Conservation (phyloP, 1,140 invertebrate genomes). For the Zaprionus gabonicus region DNA sequence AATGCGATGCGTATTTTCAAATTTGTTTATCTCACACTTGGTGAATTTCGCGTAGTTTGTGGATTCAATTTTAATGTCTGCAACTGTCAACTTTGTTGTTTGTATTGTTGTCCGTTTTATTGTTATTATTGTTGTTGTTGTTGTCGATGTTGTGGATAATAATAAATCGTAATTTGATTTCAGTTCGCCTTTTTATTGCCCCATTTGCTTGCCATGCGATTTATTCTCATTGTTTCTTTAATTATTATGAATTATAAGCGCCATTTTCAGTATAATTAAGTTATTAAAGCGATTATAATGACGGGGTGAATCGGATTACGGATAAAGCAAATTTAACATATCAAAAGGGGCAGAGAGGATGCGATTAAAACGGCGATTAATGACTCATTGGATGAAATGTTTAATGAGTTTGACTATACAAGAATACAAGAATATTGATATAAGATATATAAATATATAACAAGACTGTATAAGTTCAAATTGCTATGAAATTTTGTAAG, state of each 20-base stretch:
- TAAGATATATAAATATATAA: background rate
- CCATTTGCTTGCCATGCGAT: conserved; percentile 10
- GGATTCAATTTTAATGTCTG: conserved; percentile 43
- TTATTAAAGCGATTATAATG: conserved; percentile 18
- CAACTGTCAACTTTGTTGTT: conserved; percentile 17
- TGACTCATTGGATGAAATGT: background rate
- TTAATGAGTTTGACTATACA: background rate
- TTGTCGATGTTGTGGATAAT: conserved; percentile 29
- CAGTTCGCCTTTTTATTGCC: conserved; percentile 10
- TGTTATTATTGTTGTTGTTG: background rate
- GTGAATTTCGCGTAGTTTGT: conserved; percentile 7
- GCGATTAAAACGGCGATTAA: background rate
- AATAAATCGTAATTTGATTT: conserved; percentile 29
- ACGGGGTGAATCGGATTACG: background rate
- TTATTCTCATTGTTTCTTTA: conserved; percentile 24
- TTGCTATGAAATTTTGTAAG: background rate
- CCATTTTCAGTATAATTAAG: conserved; percentile 7
- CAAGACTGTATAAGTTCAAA: background rate
- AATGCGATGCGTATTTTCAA: conserved; percentile 22
- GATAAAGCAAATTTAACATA: background rate
- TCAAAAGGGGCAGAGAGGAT: background rate
- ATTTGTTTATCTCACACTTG: conserved; percentile 20
- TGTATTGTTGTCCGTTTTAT: background rate
- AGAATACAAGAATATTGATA: background rate
- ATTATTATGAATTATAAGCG: conserved; percentile 14